Evolutionary conservation across 2,888 invertebrate genomes (phyloP).

Genomic region (Aphodius granarius): DNA sequence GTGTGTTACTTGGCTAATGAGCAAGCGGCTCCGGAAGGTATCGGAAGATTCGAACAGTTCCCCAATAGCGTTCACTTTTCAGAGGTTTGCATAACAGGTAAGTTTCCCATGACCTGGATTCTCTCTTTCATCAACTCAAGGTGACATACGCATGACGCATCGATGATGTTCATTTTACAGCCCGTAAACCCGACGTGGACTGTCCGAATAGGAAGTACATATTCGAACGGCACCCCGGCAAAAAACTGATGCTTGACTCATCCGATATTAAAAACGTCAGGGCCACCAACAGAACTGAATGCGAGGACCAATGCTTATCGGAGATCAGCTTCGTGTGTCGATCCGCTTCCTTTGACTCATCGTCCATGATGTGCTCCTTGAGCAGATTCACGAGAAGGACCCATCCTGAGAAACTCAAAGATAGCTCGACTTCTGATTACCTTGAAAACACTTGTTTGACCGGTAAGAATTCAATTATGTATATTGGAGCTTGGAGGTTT

Average conservation of each 20-base stretch:
- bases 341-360: constrained; percentile 81
- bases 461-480: constrained; percentile 55
- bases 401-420: constrained; percentile 81
- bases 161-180: constrained; percentile 50
- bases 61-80: constrained; percentile 90
- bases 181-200: constrained; percentile 84
- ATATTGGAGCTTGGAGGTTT: not conserved
- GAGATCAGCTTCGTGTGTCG: constrained; percentile 89
- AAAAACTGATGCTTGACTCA: constrained; percentile 77
- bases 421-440: constrained; percentile 86
- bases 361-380: constrained; percentile 75
- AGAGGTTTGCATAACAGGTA: constrained; percentile 86
- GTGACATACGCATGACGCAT: not conserved
- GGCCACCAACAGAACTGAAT: constrained; percentile 84
- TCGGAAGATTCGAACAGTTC: constrained; percentile 84
- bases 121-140: not conserved
- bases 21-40: constrained; percentile 85
- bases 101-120: constrained; percentile 38
- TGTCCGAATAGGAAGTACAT: constrained; percentile 87
- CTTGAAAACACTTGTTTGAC: constrained; percentile 89
- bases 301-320: constrained; percentile 86
- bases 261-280: constrained; percentile 84
- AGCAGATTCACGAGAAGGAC: constrained; percentile 83
- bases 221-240: constrained; percentile 84
- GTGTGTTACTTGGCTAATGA: constrained; percentile 84